Base-by-base conservation (phyloP, 2,113 vertebrate species). In the Rutilus rutilus region DNA sequence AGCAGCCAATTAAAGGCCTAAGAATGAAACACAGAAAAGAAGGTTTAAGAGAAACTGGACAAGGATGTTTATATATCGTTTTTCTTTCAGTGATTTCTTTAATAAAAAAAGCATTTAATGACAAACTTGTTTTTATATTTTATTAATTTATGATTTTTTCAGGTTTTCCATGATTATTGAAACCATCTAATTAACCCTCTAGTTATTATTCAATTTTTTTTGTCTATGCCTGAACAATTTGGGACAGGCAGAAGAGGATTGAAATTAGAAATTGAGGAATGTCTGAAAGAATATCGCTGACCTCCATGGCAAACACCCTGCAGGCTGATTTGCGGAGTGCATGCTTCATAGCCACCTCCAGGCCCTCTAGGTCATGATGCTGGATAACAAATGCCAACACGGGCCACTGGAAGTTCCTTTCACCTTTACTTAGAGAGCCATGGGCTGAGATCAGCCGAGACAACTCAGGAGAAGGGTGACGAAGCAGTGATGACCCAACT, bases 1-100 rank as follows among this genome's bases (percentile, higher is more conserved):
- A 99, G 95, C 80, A 99, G 96, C 98, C 98, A 99, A 91, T 99
- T 99, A 93, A 99, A 99, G 23, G 98, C 98, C 98, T 99, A 86
- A 74, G 5, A 57, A 87, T 86, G 90, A 90, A 91, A 23, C 59
- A 33, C 17, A 67, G 42, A 36, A 54, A 27, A 36, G 27, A 82
- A n/a, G 17, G 47, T 69, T 69, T 52, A n/a, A 36, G 9, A 33
- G 8, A 21, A 39, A 36, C 15, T 71, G 7, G 54, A 57, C 21
- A 57, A 57, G 19, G 19, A 57, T 23, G 54, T 57, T 57, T 57
- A 57, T 19, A 30, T 6, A 71, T 30, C 6, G 36, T 71, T 33
- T 33, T 33, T 33, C 33, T 33, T 39, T 33, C 30, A 71, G 67
- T 9, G 6, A 23, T 23, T 57, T 7, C 19, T 57, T 7, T 23